Conservation (phyloP, 2,888 invertebrate species). For the Cremastinae sp. region DNA sequence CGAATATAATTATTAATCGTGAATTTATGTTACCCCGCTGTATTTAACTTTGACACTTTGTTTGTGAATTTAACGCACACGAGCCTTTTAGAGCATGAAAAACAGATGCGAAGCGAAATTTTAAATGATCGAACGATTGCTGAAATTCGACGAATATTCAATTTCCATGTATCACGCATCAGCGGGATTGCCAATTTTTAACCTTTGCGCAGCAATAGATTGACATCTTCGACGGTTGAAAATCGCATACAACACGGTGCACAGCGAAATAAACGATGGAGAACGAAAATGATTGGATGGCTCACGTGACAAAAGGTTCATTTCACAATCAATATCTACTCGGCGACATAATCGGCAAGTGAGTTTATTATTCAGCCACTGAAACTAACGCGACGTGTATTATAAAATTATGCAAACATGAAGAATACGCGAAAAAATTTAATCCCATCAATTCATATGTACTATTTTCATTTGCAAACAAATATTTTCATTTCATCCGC, state of each 20-base stretch:
- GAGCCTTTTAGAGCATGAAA: constrained; percentile 12
- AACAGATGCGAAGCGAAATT: background rate
- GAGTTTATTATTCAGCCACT: constrained; percentile 38
- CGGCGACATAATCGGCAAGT: constrained; percentile 74
- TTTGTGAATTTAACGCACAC: too few relatives aligned
- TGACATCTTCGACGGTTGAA: constrained; percentile 34
- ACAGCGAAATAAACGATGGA: constrained; percentile 50
- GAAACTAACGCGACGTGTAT: background rate
- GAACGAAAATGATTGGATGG: constrained; percentile 61
- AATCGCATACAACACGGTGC: background rate
- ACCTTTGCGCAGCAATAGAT: background rate
- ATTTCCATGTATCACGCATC: constrained; percentile 19
- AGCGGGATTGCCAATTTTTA: constrained; percentile 5
- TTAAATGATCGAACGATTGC: constrained; percentile 6
- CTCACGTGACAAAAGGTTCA: constrained; percentile 61
- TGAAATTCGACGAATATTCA: constrained; percentile 13
- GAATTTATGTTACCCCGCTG: too few relatives aligned
- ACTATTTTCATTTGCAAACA: too few relatives aligned
- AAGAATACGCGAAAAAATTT: too few relatives aligned
- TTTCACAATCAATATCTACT: constrained; percentile 72
- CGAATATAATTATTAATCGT: too few relatives aligned
- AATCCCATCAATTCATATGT: too few relatives aligned
- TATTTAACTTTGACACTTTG: too few relatives aligned
- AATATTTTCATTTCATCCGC: too few relatives aligned
- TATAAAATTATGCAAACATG: background rate